A percentile compares a stretch with the other conserved stretches of the same genome.
phyloP scores from a whole-genome alignment of 1,140 invertebrate species.

The Drosophila nasuta region DNA sequence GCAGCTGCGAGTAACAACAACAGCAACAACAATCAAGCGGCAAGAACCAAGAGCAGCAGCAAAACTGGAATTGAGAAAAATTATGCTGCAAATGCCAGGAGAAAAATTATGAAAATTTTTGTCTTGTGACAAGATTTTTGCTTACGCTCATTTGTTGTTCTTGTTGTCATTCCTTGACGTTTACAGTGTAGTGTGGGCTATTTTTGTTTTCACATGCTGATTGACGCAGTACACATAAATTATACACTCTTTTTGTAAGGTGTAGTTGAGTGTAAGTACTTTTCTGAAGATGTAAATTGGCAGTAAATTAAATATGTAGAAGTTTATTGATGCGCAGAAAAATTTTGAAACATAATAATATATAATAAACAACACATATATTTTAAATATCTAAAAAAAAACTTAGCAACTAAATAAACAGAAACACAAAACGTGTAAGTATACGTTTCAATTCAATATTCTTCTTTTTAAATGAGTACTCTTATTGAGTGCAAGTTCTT shows the following conservation, averaged over 20 bases:
- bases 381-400: no score
- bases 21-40: conserved; percentile 7
- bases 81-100: conserved; percentile 73
- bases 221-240: not conserved
- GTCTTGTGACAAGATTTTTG: conserved; percentile 71
- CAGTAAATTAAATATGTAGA: no score
- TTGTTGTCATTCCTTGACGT: conserved; percentile 26
- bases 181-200: conserved; percentile 23
- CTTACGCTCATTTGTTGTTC: conserved; percentile 70
- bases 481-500: no score
- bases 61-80: conserved; percentile 73
- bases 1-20: conserved; percentile 6
- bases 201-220: conserved; percentile 10
- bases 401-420: no score
- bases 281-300: no score
- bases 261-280: no score
- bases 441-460: no score
- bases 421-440: no score
- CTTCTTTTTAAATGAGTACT: no score
- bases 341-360: no score
- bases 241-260: not conserved
- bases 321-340: no score
- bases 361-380: no score
- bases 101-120: conserved; percentile 76
- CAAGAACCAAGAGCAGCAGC: conserved; percentile 20